Evolutionary conservation across 2,113 vertebrate species (phyloP), one percentile per base, ranked within the genome.

Genomic region (Corythornis madagascariensis): DNA sequence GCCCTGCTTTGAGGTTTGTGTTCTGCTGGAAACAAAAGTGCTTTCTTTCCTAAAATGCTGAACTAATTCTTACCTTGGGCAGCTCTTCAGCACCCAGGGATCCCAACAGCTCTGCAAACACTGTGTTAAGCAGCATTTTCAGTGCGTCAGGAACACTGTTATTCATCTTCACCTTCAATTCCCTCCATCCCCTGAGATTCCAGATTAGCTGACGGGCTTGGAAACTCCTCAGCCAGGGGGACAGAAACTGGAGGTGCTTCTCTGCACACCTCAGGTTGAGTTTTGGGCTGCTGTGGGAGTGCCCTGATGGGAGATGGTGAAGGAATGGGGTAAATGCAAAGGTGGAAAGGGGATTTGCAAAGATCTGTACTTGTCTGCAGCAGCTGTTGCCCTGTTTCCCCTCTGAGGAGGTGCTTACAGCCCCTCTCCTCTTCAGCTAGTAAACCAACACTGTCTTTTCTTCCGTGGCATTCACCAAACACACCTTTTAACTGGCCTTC

Each of bases 111-210:
- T 67, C 83, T n/a, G n/a, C 26, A 86, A 91, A 93, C 33, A 43
- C 22, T 24, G 5, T 21, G 88, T 63, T 53, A 67, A 90, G 38
- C 38, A 38, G 38, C 38, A 38, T 50, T 90, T 86, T 91, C 31
- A 53, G 2, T 16, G 10, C 91, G 73, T 92, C 55, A 86, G 56
- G 53, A 52, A 52, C 67, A 90, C 56, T 43, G 74, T 72, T 80
- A 81, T 94, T 92, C 63, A 69, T 86, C 61, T 86, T 86, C 69
- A 74, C 52, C 47, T 80, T 88, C 78, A 86, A 93, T 81, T 90
- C 24, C 6, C n/a, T n/a, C 25, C 72, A 81, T 13, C 3, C 48
- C 79, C 56, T 17, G 31, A 74, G 82, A 91, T 77, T 71, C 52
- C 69, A 80, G 63, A 88, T 94, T 70, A 92, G 84, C 63, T 79